Evolutionary conservation across 2,888 invertebrate species (phyloP), one percentile per base, ranked within the genome.

Genomic region (Thalpophila matura): DNA sequence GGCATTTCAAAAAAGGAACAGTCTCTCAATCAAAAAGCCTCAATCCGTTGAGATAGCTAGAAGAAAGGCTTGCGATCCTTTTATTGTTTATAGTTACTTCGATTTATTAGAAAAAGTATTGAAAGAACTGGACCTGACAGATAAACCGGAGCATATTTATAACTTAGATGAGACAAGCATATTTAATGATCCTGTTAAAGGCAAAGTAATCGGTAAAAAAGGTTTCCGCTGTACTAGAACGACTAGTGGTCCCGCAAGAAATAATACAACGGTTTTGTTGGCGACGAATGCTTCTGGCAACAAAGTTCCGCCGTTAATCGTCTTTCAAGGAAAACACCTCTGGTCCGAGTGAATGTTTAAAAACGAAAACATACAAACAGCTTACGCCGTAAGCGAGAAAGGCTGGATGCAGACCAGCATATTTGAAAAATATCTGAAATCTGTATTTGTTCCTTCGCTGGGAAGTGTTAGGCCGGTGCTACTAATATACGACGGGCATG

Each of bases 341-440:
- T 46, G 27, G 45, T 29, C n/a, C n/a, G 29, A 46, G 9, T 29
- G 45, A 29, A 18, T 46, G n/a, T 29, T n/a, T 20, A 29, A 29
- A 29, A 46, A 46, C 29, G 29, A 46, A 4, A 29, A 46, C n/a
- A 20, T 46, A n/a, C 18, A 29, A n/a, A 46, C 46, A 20, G 45
- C 45, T 45, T 45, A 45, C 26, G 35, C 46, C 14, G 40, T 54
- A 4, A 54, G 42, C 49, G 26, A 42, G 33, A 54, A 61, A 33
- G 54, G 53, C 7, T 65, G 59, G 59, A 59, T 77, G 79, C 78
- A 77, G 35, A 76, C 68, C 42, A 55, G 66, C 37, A 82, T 80
- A 9, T 85, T 84, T 59, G 62, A 64, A 47, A 79, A 79, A 55
- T 82, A 82, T 59, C 67, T 82, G 46, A 47, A 49, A 74, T 74